Conservation (phyloP, 2,888 invertebrate species). For the Pterobdella sp. region DNA sequence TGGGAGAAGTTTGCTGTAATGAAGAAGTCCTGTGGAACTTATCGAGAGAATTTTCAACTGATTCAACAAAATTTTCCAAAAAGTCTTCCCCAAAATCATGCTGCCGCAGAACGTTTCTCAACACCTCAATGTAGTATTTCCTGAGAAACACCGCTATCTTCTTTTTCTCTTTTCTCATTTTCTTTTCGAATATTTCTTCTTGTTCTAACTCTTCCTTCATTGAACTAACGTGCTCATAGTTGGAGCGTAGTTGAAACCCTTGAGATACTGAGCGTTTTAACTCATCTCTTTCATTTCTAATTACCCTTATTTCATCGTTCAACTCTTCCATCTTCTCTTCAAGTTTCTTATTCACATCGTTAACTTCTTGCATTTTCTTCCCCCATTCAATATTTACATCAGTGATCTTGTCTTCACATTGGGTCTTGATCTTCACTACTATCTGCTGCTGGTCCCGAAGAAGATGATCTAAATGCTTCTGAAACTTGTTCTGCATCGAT, state of each 20-base stretch:
- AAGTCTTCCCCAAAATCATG: neutral
- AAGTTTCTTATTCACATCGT: neutral
- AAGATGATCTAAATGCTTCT: neutral
- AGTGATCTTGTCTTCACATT: conserved; percentile 5
- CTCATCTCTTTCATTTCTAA: conserved; percentile 3
- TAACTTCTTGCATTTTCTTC: neutral
- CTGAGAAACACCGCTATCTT: neutral
- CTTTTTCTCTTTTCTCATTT: neutral
- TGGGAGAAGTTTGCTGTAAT: neutral
- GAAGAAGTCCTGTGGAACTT: neutral
- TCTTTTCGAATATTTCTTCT: neutral
- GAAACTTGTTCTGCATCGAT: conserved; percentile 8
- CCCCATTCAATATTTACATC: neutral
- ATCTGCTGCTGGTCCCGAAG: neutral
- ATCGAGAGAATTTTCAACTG: neutral
- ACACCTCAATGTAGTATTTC: neutral
- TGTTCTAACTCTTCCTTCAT: neutral
- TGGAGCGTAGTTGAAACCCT: no score
- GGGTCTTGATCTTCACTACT: neutral
- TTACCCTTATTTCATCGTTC: neutral
- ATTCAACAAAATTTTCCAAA: neutral
- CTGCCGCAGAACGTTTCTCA: neutral
- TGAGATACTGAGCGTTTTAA: no score
- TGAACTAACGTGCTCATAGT: no score
- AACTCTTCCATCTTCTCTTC: neutral